These are phyloP conservation scores for Harpegnathos saltator DNA, from an alignment of 1,140 invertebrate species.

Conservation along the genomic window DNA sequence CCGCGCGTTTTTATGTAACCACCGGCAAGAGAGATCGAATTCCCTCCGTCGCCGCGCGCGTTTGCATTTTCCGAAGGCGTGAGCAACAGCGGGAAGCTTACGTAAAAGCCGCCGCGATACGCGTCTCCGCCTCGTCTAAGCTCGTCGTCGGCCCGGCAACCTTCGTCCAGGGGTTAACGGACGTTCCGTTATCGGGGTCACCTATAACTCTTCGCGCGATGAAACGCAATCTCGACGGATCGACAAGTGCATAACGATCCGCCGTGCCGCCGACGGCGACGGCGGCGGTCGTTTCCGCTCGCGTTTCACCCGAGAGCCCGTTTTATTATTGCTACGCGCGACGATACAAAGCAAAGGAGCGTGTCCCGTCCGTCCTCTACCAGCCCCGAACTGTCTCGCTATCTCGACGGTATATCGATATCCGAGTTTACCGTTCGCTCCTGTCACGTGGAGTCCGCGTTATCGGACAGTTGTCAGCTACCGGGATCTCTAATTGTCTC, in stretches of 20 bases:
- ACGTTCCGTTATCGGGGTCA: constrained; percentile 30
- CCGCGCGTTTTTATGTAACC: constrained; percentile 49
- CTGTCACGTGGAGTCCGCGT: background rate
- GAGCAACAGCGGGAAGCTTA: no score
- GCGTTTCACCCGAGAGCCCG: background rate
- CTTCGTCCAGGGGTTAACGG: constrained; percentile 14
- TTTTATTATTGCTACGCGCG: constrained; percentile 1
- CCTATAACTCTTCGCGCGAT: constrained; percentile 19
- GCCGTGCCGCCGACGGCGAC: no score
- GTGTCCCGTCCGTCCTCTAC: background rate
- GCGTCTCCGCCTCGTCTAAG: no score
- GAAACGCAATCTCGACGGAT: constrained; percentile 20
- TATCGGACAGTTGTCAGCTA: background rate
- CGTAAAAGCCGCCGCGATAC: no score
- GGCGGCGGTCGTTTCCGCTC: background rate
- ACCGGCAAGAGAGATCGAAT: constrained; percentile 25
- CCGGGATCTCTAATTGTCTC: background rate
- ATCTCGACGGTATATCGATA: background rate
- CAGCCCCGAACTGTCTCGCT: no score
- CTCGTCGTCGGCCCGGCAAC: no score
- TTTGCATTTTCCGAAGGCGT: background rate
- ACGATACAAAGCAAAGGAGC: background rate
- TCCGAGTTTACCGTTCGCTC: background rate
- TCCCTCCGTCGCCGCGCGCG: background rate
- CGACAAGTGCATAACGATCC: constrained; percentile 50